These are phyloP conservation scores for Oreochromis mossambicus DNA, from an alignment of 2,797 vertebrate genomes.

Conservation along the genomic window DNA sequence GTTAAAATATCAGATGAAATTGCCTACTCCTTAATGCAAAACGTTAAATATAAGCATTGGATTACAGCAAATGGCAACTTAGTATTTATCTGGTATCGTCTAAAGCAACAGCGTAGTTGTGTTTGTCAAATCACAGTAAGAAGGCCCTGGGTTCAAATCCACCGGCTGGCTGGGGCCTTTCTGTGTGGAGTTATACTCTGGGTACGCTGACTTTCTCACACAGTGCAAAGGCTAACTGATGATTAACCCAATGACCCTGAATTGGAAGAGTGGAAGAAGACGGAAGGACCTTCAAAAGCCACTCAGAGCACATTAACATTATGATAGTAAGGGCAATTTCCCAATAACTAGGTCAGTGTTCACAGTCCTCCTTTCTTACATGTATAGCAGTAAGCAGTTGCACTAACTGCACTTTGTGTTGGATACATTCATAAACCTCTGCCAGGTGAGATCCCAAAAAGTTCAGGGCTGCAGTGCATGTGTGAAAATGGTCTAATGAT, in stretches of 20 bases:
- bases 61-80: background rate
- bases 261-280: accelerated
- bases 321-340: background rate
- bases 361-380: background rate
- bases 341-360: background rate
- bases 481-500: background rate
- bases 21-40: background rate
- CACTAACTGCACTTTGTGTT: background rate
- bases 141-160: background rate
- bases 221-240: background rate
- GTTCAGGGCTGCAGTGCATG: background rate
- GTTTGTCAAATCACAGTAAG: background rate
- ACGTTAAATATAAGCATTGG: accelerated
- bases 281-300: accelerated
- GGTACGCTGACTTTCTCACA: background rate
- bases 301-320: background rate
- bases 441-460: accelerated
- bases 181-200: background rate
- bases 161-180: background rate
- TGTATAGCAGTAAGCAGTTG: background rate
- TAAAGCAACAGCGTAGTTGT: background rate
- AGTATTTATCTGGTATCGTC: background rate
- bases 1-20: background rate
- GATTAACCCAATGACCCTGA: accelerated
- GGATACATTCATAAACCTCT: background rate